Base-by-base conservation (phyloP, 2,797 vertebrate species). In the Ctenopoma multispine region DNA sequence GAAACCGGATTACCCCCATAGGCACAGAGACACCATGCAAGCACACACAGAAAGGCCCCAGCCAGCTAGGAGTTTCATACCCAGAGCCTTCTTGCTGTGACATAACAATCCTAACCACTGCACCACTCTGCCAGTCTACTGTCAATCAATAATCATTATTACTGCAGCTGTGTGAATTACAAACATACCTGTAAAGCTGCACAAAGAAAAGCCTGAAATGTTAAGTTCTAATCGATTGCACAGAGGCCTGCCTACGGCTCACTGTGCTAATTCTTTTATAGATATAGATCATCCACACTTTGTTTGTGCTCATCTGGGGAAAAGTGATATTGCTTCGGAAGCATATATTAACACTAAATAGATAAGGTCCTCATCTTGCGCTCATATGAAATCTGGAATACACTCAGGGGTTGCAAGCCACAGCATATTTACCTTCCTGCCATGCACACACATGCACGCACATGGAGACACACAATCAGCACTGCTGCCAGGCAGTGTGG, bases 401-500 rank as follows among this genome's bases (percentile, higher is more conserved):
- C 60, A 57, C 68, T 79, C 20, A 18, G 34, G 76, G 83, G 82
- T 84, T 87, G 79, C 76, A 89, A 87, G 77, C 80, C 73, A 47
- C 80, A 69, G 79, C 82, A 82, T 80, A 85, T 87, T 88, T 82
- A 79, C 65, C 48, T 43, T 72, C 51, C 58, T 74, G 21, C 69
- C 63, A 72, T 57, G 69, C 38, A 63, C 58, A 69, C 59, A 79
- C 56, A 58, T 64, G 69, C 43, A 67, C 62, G 59, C 58, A 69
- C 59, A 79, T 48, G 51, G 68, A 72, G 40, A 67, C 58, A 70
- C 38, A 63, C 27, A 56, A 41, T 56, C 38, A 56, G 47, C 50
- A 78, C 81, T 1, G 81, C 88, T 90, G 87, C 90, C 90, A 89
- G 90, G 86, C 87, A 92, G 85, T 85, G 83, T 81, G 87, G 87